A percentile compares a stretch with the other conserved stretches of the same genome.
These are phyloP conservation scores for Entomobrya multifasciata DNA, from an alignment of 2,888 invertebrate genomes.

Conservation along the genomic window DNA sequence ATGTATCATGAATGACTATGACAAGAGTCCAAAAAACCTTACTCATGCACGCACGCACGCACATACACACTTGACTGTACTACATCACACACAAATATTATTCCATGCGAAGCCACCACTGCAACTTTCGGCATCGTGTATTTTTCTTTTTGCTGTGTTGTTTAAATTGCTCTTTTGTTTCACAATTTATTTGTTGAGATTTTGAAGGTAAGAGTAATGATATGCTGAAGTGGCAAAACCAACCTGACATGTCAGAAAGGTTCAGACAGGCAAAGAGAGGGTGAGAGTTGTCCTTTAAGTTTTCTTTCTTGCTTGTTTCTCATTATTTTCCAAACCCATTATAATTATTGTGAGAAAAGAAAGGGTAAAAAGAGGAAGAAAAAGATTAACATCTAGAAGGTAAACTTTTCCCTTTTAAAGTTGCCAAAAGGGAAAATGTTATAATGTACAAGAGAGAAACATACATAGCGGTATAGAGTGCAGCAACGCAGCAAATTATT, in stretches of 20 bases:
- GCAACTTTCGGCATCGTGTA: neutral
- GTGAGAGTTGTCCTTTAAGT: neutral
- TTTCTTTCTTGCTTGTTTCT: no score
- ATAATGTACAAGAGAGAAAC: neutral
- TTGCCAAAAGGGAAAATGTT: conserved; percentile 26
- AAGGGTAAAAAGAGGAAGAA: neutral
- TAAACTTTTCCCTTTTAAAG: conserved; percentile 26
- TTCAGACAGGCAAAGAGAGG: no score
- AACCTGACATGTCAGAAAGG: neutral
- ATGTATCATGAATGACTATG: conserved; percentile 5
- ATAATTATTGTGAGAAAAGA: neutral
- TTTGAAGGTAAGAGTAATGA: neutral
- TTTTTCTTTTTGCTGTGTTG: no score
- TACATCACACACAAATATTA: conserved; percentile 17
- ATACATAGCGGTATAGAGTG: neutral
- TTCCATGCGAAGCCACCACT: neutral
- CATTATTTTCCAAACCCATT: conserved; percentile 33
- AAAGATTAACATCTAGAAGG: conserved; percentile 26
- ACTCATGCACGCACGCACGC: neutral
- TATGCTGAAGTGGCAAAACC: conserved; percentile 16
- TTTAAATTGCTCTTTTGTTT: conserved; percentile 6
- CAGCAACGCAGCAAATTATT: conserved; percentile 20
- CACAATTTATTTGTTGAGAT: conserved; percentile 24
- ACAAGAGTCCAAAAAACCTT: neutral
- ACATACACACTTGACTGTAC: no score